A percentile compares a stretch with the other conserved stretches of the same genome.
Conservation (phyloP, 2,797 vertebrate genomes). For the Platyrinchus mystaceus region DNA sequence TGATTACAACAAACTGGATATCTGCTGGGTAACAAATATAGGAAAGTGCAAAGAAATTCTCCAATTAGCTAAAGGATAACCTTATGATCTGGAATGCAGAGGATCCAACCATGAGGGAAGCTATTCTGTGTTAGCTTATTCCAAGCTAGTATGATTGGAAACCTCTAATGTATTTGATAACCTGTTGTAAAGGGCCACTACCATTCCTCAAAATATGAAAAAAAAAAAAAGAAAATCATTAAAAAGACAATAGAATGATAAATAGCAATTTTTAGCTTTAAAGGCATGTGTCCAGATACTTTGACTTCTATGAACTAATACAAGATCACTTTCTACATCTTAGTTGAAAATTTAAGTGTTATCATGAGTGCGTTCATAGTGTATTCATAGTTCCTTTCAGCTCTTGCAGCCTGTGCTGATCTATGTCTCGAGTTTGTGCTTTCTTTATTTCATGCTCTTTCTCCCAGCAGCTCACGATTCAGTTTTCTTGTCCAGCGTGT, state of each 20-base stretch:
- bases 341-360: neutral
- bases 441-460: neutral
- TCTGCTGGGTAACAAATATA: neutral
- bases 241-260: neutral
- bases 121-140: neutral
- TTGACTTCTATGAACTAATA: neutral
- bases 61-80: neutral
- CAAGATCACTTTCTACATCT: neutral
- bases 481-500: neutral
- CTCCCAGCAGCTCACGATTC: neutral
- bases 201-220: neutral
- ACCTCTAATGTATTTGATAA: neutral
- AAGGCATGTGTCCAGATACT: neutral
- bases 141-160: neutral
- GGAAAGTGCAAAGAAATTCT: neutral
- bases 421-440: neutral
- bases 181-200: neutral
- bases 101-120: neutral
- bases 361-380: neutral
- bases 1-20: neutral
- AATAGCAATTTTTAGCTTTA: neutral
- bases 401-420: neutral
- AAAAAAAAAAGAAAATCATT: neutral
- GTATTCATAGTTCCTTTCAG: neutral
- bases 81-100: neutral